Evolutionary conservation across 2,888 invertebrate species (phyloP), one percentile per base, ranked within the genome.

Genomic region (Cepaea hortensis): DNA sequence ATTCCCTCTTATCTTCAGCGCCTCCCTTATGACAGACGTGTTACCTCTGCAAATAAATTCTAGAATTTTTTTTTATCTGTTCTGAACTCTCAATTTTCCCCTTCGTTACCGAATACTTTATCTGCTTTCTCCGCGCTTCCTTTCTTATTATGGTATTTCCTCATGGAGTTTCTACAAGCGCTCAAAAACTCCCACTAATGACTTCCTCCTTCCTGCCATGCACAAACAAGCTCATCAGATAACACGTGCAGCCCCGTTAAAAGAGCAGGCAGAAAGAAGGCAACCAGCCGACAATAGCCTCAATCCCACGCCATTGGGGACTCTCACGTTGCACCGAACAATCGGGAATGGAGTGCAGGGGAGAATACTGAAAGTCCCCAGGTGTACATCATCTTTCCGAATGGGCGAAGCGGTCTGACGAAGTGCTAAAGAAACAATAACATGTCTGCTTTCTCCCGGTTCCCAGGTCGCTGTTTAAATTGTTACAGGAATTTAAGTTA

Each of bases 171-270:
- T 55, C 55, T 55, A 55, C 55, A 13, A 73, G 13, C 73, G 13
- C 73, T 73, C 46, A 6, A 35, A 11, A 73, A 46, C n/a, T 73
- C 23, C 7, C 73, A 73, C 73, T 73, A 73, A 73, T 46, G 73
- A 73, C 73, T 46, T 73, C 46, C 20, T 50, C 23, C 55, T 20
- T 61, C 77, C 77, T 77, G 77, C 55, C 77, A 77, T 50, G 77
- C 77, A 18, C 77, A 77, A 61, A 55, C 23, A 77, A 77, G 77
- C 50, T 61, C 77, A 77, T 77, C 77, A 77, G 77, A 77, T 77
- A 77, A 77, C 77, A 61, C 50, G 55, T 50, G 77, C 77, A 50
- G 50, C 48, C 77, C n/a, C 9, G 77, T 23, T 77, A 77, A 77
- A 61, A 55, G 55, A 50, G 50, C 61, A 61, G 55, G 50, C 46